phyloP scores from a whole-genome alignment of 2,888 invertebrate species.

The Eubasilissa splendida region DNA sequence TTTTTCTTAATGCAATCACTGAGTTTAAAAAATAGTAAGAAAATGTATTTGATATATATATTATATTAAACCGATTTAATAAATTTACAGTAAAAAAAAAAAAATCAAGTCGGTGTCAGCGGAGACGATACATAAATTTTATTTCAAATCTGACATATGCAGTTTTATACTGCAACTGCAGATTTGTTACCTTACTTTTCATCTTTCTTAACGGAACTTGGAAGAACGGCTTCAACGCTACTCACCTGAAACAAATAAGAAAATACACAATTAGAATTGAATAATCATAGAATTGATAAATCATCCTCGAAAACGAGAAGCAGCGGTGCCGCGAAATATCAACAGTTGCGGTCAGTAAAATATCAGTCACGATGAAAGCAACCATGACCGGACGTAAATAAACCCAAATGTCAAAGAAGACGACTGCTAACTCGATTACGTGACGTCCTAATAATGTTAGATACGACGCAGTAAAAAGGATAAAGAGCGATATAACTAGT shows the following conservation, averaged over 20 bases:
- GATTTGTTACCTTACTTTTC: neutral
- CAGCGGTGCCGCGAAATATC: no score
- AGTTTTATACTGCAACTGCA: no score
- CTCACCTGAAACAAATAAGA: conserved; percentile 20
- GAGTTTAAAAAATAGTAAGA: no score
- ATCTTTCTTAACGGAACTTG: neutral
- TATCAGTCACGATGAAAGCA: neutral
- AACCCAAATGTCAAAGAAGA: neutral
- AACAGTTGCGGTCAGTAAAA: neutral
- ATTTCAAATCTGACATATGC: no score
- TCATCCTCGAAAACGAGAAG: neutral
- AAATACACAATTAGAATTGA: neutral
- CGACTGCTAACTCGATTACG: conserved; percentile 8
- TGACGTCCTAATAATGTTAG: conserved; percentile 3
- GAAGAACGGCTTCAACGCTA: neutral
- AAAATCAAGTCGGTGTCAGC: no score
- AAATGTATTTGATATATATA: no score
- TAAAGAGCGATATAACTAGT: neutral
- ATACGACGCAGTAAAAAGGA: neutral
- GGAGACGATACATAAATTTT: no score
- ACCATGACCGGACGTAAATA: neutral
- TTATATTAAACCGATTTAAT: no score
- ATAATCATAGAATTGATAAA: neutral
- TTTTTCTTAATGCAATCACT: no score
- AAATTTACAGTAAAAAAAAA: no score